Evolutionary conservation across 2,113 vertebrate species (phyloP).

Genomic region (Siniperca chuatsi): DNA sequence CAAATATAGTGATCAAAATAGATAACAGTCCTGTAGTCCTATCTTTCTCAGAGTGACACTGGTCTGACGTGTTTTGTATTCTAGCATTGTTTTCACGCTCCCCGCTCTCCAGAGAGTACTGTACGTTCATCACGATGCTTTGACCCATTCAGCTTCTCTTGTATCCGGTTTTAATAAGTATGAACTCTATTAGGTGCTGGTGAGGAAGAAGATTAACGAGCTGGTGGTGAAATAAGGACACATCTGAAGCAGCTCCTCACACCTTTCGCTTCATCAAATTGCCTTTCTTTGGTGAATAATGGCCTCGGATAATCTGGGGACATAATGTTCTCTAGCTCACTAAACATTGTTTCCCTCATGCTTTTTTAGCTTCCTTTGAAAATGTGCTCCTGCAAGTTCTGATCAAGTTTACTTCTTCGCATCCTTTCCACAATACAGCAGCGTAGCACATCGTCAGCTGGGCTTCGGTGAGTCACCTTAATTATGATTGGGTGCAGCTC

Average conservation of each 20-base stretch:
- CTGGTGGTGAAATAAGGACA: constrained; percentile 35
- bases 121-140: neutral
- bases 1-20: neutral
- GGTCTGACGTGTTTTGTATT: neutral
- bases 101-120: neutral
- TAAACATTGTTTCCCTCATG: constrained; percentile 51
- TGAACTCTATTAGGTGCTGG: constrained; percentile 41
- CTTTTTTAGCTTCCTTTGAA: constrained; percentile 24
- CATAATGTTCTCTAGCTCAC: constrained; percentile 32
- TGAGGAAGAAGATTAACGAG: constrained; percentile 51
- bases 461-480: constrained; percentile 33
- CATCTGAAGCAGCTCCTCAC: constrained; percentile 44
- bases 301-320: constrained; percentile 47
- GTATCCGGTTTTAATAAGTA: constrained; percentile 58
- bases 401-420: constrained; percentile 6
- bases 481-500: constrained; percentile 58
- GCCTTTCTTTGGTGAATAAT: constrained; percentile 59
- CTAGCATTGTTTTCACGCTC: constrained; percentile 13
- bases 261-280: constrained; percentile 52
- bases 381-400: constrained; percentile 30
- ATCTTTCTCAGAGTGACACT: neutral
- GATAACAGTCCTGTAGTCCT: neutral
- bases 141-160: constrained; percentile 31
- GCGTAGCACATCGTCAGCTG: neutral
- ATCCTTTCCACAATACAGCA: neutral